Conservation (phyloP, 2,113 vertebrate species). For the Nyctereutes procyonoides region DNA sequence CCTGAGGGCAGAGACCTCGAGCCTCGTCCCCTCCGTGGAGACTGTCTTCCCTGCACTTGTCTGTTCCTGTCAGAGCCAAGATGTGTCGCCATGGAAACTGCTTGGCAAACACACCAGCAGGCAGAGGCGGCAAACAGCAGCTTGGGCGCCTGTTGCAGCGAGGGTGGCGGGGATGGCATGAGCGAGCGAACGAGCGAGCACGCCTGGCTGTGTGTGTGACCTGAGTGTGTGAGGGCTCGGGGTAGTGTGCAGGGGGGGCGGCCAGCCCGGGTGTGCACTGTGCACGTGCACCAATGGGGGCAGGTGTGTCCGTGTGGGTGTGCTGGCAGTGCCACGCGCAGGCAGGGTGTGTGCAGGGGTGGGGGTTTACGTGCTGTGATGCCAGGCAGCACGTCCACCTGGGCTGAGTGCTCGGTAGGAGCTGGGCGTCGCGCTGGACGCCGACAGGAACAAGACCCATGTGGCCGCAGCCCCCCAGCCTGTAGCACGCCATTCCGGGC, state of each 20-base stretch:
- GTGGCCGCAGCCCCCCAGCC: not conserved
- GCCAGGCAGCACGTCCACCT: accelerated
- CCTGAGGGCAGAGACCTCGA: conserved; percentile 15
- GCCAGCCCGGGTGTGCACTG: not conserved
- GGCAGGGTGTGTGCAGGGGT: not conserved
- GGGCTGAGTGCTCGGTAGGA: accelerated
- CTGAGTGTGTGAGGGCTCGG: not conserved
- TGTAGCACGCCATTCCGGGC: accelerated
- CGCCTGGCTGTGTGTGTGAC: not conserved
- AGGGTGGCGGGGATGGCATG: not conserved
- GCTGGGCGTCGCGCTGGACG: accelerated
- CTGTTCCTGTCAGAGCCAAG: conserved; percentile 80
- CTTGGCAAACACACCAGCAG: conserved; percentile 78
- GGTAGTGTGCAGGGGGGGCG: not conserved
- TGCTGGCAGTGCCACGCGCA: not conserved
- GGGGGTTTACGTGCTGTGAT: accelerated
- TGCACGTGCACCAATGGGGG: accelerated
- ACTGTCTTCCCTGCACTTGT: conserved; percentile 74
- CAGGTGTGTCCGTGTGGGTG: not conserved
- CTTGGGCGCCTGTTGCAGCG: conserved; percentile 1
- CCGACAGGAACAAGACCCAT: not conserved
- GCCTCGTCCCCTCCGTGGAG: conserved; percentile 44
- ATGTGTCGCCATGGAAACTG: conserved; percentile 86
- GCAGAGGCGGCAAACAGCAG: conserved; percentile 71
- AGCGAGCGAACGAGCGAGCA: not conserved